phyloP scores from a whole-genome alignment of 1,140 invertebrate genomes.

The Diuraphis noxia region DNA sequence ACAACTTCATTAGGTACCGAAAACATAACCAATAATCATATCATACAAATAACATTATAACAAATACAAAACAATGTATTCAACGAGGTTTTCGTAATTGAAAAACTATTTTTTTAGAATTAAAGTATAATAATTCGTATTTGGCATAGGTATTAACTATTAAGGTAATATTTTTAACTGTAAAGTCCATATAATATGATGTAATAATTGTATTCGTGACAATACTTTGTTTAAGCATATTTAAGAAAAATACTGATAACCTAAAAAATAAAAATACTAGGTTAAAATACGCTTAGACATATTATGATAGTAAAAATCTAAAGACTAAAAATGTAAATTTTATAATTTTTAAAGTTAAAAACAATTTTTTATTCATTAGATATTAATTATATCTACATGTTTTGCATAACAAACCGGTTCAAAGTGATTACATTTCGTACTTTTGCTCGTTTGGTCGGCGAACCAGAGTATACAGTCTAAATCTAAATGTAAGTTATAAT shows the following conservation, averaged over 20 bases:
- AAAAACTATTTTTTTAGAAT: neutral
- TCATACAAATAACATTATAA: neutral
- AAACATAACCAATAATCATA: neutral
- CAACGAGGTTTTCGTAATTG: neutral
- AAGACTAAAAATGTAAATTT: neutral
- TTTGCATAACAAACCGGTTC: neutral
- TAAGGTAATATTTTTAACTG: neutral
- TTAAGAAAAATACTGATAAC: neutral
- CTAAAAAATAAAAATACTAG: neutral
- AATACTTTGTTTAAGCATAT: neutral
- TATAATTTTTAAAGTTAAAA: neutral
- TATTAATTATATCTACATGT: constrained; percentile 7
- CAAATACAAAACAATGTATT: neutral
- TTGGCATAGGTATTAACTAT: neutral
- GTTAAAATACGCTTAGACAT: neutral
- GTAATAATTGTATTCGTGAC: neutral
- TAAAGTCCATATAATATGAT: neutral
- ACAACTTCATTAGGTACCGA: neutral
- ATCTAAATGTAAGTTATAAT: neutral
- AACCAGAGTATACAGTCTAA: neutral
- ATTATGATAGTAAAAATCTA: neutral
- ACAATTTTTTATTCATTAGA: neutral
- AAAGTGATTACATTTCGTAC: neutral
- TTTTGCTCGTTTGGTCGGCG: neutral
- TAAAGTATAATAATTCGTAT: neutral